phyloP scores from a whole-genome alignment of 2,113 vertebrate species.

The Harpagus bidentatus region DNA sequence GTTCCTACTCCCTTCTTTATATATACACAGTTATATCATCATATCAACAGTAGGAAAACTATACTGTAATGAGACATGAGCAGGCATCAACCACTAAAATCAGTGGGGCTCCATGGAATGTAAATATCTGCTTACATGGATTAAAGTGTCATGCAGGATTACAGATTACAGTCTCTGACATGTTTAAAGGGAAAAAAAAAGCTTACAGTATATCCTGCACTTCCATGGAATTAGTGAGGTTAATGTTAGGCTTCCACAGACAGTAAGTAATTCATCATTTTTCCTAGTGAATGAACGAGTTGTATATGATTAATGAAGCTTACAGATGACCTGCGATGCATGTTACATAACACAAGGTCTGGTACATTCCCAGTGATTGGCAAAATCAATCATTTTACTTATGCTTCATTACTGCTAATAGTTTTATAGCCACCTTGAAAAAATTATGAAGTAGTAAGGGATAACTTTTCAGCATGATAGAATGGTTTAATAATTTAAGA shows the following conservation, averaged over 20 bases:
- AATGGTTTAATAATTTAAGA: neutral
- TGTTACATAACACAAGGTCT: slow-evolving; percentile 7
- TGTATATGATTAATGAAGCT: slow-evolving; percentile 24
- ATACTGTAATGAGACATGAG: neutral
- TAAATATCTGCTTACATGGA: slow-evolving; percentile 24
- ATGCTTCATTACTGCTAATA: neutral
- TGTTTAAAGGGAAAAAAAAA: neutral
- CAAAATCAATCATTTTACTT: slow-evolving; percentile 27
- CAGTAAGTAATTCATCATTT: slow-evolving; percentile 14
- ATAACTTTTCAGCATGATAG: neutral
- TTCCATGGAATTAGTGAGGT: neutral
- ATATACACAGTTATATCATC: neutral
- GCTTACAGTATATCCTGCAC: neutral
- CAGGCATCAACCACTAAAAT: neutral
- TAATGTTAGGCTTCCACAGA: neutral
- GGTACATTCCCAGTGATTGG: neutral
- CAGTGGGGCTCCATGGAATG: neutral
- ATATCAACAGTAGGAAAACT: neutral
- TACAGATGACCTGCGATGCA: neutral
- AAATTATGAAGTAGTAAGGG: neutral
- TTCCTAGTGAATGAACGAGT: neutral
- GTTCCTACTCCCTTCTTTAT: neutral
- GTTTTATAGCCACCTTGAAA: neutral
- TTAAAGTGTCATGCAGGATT: slow-evolving; percentile 24
- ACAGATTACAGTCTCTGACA: slow-evolving; percentile 13